A percentile compares a stretch with the other conserved stretches of the same genome.
phyloP scores from a whole-genome alignment of 2,113 vertebrate genomes.

The Mugil cephalus region DNA sequence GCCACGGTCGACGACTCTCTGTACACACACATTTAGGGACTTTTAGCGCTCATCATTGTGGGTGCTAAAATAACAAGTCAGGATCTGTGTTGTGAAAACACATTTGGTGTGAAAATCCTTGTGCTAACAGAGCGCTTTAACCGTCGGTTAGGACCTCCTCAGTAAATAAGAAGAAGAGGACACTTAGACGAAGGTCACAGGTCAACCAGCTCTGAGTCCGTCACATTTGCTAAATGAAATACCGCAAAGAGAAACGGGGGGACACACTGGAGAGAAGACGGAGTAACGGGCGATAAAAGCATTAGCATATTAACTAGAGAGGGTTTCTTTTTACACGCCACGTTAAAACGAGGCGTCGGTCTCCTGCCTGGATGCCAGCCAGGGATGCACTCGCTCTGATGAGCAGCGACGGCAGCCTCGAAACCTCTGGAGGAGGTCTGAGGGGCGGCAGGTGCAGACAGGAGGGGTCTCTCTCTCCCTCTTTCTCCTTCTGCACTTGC shows the following conservation, averaged over 20 bases:
- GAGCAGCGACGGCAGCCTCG: constrained; percentile 57
- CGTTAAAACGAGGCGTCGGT: constrained; percentile 30
- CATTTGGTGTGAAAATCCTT: constrained; percentile 19
- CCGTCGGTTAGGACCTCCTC: constrained; percentile 3
- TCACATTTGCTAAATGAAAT: constrained; percentile 58
- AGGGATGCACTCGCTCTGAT: constrained; percentile 74
- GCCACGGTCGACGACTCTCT: too few species aligned
- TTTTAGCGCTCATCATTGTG: background rate
- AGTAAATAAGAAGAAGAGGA: constrained; percentile 21
- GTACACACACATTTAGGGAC: background rate
- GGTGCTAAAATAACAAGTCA: constrained; percentile 18
- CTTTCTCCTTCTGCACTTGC: background rate
- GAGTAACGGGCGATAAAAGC: constrained; percentile 37
- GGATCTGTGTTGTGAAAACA: constrained; percentile 14
- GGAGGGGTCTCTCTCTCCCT: background rate
- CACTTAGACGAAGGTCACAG: constrained; percentile 18
- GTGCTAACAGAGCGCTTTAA: constrained; percentile 15
- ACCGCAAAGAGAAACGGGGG: constrained; percentile 15
- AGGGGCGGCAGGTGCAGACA: constrained; percentile 31
- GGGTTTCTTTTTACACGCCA: constrained; percentile 61
- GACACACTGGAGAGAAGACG: constrained; percentile 13
- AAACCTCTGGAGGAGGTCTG: constrained; percentile 48
- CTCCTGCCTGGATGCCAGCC: constrained; percentile 65
- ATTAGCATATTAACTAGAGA: constrained; percentile 80
- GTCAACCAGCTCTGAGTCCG: constrained; percentile 26